Evolutionary conservation across 2,888 invertebrate species (phyloP).

Genomic region (Aricia artaxerxes): DNA sequence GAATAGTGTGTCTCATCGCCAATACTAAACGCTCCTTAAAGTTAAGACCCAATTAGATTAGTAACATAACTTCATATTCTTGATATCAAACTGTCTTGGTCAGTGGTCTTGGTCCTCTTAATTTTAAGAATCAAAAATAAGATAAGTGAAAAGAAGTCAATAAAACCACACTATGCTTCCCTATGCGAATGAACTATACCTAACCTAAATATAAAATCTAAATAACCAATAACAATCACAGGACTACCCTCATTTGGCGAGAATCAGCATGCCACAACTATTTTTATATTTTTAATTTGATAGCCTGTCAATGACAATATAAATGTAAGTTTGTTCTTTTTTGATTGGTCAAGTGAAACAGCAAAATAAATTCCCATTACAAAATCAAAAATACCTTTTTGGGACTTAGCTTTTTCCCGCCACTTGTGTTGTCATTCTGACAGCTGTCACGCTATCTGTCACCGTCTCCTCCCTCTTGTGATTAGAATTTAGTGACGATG

Average conservation of each 20-base stretch:
- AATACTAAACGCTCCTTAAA: background rate
- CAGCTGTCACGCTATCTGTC: background rate
- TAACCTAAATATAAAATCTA: background rate
- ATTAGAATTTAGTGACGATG: constrained; percentile 64
- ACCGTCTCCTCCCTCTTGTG: background rate
- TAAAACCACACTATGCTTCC: background rate
- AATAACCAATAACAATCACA: constrained; percentile 6
- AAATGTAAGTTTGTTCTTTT: background rate
- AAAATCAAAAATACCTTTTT: background rate
- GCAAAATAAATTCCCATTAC: too few relatives aligned
- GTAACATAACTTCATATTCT: too few relatives aligned
- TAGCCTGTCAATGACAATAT: background rate
- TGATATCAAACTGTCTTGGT: too few relatives aligned
- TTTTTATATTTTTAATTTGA: background rate
- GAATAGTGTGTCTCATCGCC: background rate
- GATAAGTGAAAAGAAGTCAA: background rate
- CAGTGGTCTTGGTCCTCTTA: background rate
- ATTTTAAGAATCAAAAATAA: background rate
- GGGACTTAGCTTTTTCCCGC: background rate
- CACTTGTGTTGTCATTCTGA: background rate
- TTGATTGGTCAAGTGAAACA: background rate
- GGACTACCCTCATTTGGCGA: background rate
- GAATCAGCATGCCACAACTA: background rate
- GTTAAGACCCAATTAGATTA: background rate
- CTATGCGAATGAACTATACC: background rate